A percentile compares a stretch with the other conserved stretches of the same genome.
phyloP scores from a whole-genome alignment of 2,113 vertebrate species.

The Phrynosoma blainvillii region DNA sequence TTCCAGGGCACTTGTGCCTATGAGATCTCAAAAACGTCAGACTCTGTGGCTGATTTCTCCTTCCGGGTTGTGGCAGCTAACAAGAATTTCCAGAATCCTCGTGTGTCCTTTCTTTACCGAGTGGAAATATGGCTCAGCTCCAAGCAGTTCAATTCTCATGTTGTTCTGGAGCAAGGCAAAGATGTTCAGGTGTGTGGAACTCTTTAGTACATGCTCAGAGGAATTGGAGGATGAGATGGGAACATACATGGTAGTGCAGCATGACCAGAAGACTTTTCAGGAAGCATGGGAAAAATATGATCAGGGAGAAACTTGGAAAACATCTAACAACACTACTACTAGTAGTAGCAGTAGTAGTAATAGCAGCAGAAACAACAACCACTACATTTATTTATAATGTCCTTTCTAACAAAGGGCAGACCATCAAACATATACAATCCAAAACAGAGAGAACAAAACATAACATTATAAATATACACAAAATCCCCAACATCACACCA shows the following conservation, averaged over 20 bases:
- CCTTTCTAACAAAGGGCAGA: no score
- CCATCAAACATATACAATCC: no score
- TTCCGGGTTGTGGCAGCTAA: conserved; percentile 71
- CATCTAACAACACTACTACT: no score
- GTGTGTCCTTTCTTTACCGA: conserved; percentile 61
- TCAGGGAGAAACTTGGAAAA: not conserved
- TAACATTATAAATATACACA: no score
- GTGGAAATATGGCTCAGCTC: conserved; percentile 25
- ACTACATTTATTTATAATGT: no score
- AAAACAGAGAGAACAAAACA: no score
- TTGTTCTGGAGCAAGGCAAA: conserved; percentile 35
- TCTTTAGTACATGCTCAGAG: not conserved
- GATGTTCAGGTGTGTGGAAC: conserved; percentile 46
- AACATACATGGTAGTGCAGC: not conserved
- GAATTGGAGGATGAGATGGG: no score
- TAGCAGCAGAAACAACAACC: no score
- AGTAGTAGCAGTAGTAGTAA: no score
- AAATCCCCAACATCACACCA: no score
- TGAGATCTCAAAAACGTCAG: conserved; percentile 63
- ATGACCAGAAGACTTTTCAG: not conserved
- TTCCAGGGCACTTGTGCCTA: conserved; percentile 83
- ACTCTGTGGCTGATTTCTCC: not conserved
- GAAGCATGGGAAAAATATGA: not conserved
- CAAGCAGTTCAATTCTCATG: not conserved
- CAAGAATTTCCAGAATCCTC: conserved; percentile 63